Conservation (phyloP, 2,888 invertebrate genomes). For the Tyria jacobaeae region DNA sequence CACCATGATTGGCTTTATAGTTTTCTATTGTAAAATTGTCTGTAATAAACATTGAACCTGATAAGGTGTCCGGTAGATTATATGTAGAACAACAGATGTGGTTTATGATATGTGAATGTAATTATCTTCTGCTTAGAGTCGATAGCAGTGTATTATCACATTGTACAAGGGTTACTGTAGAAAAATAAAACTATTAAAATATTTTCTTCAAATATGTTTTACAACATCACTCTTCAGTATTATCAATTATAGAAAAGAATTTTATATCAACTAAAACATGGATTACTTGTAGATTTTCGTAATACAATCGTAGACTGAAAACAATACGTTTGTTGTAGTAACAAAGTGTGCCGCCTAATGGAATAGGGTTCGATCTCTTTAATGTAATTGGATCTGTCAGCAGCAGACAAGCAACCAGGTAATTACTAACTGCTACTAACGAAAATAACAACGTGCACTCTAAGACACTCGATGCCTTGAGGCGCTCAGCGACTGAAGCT, state of each 20-base stretch:
- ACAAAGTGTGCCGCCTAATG: constrained; percentile 68
- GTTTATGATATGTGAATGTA: not conserved
- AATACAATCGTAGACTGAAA: constrained; percentile 57
- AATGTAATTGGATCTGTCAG: constrained; percentile 84
- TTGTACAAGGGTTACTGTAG: not conserved
- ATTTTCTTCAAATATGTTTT: not conserved
- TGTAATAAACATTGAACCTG: not conserved
- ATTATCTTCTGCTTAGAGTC: not conserved
- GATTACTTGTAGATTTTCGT: constrained; percentile 45
- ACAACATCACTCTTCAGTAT: not conserved
- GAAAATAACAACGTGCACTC: constrained; percentile 72
- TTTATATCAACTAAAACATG: constrained; percentile 28
- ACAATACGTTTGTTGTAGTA: constrained; percentile 63
- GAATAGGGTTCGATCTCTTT: constrained; percentile 73
- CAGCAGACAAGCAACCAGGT: constrained; percentile 75
- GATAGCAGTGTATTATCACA: too few relatives aligned
- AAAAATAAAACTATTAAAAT: not conserved
- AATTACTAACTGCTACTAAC: constrained; percentile 77
- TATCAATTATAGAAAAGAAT: constrained; percentile 4
- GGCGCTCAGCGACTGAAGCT: constrained; percentile 32
- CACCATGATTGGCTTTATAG: not conserved
- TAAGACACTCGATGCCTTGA: constrained; percentile 66
- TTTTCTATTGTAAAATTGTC: not conserved
- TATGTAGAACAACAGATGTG: not conserved
- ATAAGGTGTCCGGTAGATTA: not conserved